Base-by-base conservation (phyloP, 2,888 invertebrate genomes). In the Callyntrura sp. region DNA sequence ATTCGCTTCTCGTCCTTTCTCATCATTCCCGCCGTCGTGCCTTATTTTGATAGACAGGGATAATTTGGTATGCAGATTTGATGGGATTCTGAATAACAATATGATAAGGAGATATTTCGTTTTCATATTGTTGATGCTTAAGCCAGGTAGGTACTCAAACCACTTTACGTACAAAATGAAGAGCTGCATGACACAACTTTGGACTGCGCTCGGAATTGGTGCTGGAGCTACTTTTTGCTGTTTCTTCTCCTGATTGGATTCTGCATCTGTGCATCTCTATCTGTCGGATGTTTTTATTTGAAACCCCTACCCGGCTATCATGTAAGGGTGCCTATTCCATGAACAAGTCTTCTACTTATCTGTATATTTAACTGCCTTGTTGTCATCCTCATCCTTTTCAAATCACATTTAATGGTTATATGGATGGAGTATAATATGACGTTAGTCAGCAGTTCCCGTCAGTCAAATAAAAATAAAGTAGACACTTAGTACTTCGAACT, bases 31-130 rank as follows among this genome's bases (percentile, higher is more conserved):
- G 60, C 28, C 65, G 28, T 65, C n/a, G n/a, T n/a, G n/a, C n/a
- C 65, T 68, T 45, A 12, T 73, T 73, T 73, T 85, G 78, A 86
- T 62, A 62, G 78, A 78, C 85, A 78, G 28, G 78, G 25, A 76
- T 86, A 86, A 86, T 86, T 86, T 86, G 85, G 78, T 86, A 86
- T 86, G 85, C 51, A 86, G 85, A 86, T 86, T 86, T 86, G 85
- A 86, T 86, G 76, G 76, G 51, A 57, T 62, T 62, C 23, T 55
- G 65, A 82, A 65, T 45, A 79, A 57, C 35, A 55, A 12, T 14
- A 62, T 45, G 62, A 57, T n/a, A 20, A 20, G 11, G 55, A 55
- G 11, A 55, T 55, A n/a, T n/a, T n/a, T n/a, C n/a, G n/a, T n/a
- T n/a, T n/a, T n/a, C n/a, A n/a, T n/a, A n/a, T n/a, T n/a, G n/a